These are phyloP conservation scores for Drosophila parabipectinata DNA, from an alignment of 1,140 invertebrate genomes.

Conservation along the genomic window DNA sequence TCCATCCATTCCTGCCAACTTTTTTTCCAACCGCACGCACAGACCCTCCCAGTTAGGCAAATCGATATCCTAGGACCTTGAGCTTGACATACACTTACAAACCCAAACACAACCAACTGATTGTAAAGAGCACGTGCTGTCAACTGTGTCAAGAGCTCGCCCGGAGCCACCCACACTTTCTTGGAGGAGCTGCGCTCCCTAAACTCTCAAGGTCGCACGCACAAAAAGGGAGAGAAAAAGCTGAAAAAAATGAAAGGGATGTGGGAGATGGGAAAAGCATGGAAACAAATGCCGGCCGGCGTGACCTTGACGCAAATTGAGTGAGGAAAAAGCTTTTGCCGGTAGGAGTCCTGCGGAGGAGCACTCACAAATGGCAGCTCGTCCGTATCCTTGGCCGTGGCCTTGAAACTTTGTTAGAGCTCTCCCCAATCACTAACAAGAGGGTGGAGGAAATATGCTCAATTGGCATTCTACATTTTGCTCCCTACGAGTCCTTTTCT, in stretches of 20 bases:
- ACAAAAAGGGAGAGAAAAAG: slow-evolving; percentile 41
- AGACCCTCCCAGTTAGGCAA: slow-evolving; percentile 32
- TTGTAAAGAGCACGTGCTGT: slow-evolving; percentile 71
- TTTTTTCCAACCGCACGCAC: slow-evolving; percentile 11
- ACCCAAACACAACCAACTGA: slow-evolving; percentile 8
- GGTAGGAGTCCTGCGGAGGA: slow-evolving; percentile 42
- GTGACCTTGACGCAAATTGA: slow-evolving; percentile 59
- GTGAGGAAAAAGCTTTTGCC: slow-evolving; percentile 47
- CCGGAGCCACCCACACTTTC: slow-evolving; percentile 38
- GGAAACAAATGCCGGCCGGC: slow-evolving; percentile 64
- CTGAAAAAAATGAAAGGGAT: background rate
- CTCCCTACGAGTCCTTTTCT: slow-evolving; percentile 27
- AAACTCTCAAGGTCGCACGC: slow-evolving; percentile 74
- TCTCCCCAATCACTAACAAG: slow-evolving; percentile 35
- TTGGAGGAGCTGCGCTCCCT: slow-evolving; percentile 46
- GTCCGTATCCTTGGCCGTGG: slow-evolving; percentile 63
- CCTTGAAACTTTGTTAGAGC: slow-evolving; percentile 54
- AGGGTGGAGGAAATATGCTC: slow-evolving; percentile 34
- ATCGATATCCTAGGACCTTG: slow-evolving; percentile 70
- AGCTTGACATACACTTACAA: slow-evolving; percentile 25
- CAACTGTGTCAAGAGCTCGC: slow-evolving; percentile 71
- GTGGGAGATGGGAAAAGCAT: slow-evolving; percentile 9
- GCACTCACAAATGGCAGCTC: slow-evolving; percentile 49
- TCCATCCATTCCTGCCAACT: slow-evolving; percentile 1
- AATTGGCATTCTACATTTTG: slow-evolving; percentile 34